Evolutionary conservation across 2,113 vertebrate species (phyloP), one percentile per base, ranked within the genome.

Genomic region (Ellobius talpinus): DNA sequence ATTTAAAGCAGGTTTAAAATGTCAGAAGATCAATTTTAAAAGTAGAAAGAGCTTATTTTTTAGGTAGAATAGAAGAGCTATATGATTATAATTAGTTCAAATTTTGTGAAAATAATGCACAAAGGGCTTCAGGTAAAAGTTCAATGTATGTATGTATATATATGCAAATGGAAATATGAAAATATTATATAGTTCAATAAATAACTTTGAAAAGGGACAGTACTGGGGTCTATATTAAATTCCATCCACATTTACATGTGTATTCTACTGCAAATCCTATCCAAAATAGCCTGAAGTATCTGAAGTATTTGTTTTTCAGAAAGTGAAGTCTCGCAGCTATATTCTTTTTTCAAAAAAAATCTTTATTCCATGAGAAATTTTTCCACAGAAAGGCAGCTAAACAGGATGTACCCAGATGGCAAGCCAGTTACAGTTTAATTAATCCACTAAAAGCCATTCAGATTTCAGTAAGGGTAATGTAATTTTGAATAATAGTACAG

Each of bases 371-470:
- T 98, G 97, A 99, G 98, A 98, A 98, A 98, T 98, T 97, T 98
- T 98, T 97, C 96, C 94, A 91, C 97, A 95, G 97, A 98, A 98
- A 99, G 97, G 94, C 97, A 99, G 98, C 98, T 98, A 99, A 98
- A 98, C 96, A 98, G 98, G 98, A 96, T 77, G 98, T 96, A 99
- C 99, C 99, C 99, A 99, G 99, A 99, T 99, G 99, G 99, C 98
- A 99, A 99, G 98, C 97, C 98, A 99, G 99, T 98, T 99, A 98
- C 98, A 99, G 98, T 99, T 99, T 99, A 99, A 99, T 99, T 99
- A 99, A 99, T 99, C 99, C 98, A 98, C 98, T 98, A 99, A 99
- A 99, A 99, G 98, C 98, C 98, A 99, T 99, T 99, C 98, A 96
- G 98, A 99, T 98, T 99, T 99, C 99, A 98, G 98, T 98, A 98